A percentile compares a stretch with the other conserved stretches of the same genome.
Evolutionary conservation across 2,113 vertebrate genomes (phyloP).

Genomic region (Pipra filicauda): DNA sequence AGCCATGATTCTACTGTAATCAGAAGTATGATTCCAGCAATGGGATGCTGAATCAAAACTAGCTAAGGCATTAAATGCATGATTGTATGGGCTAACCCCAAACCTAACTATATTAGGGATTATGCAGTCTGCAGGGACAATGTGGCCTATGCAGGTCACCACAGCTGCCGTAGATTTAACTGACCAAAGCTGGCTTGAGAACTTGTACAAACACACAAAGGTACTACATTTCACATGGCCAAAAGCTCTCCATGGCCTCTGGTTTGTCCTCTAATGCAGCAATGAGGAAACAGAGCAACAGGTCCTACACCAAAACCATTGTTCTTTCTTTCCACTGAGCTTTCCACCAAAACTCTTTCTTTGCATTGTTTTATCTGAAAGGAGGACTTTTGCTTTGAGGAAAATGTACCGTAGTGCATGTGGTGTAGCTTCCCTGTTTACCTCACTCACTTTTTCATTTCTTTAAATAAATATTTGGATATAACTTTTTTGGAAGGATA

Average conservation of each 20-base stretch:
- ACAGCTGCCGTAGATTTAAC: background rate
- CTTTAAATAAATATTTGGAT: slow-evolving; percentile 68
- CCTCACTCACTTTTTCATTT: slow-evolving; percentile 15
- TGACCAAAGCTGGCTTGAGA: background rate
- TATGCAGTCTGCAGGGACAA: background rate
- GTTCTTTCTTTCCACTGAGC: background rate
- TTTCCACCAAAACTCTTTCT: background rate
- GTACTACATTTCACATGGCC: background rate
- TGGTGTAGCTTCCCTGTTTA: slow-evolving; percentile 3
- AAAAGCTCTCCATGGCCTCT: background rate
- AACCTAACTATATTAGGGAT: background rate
- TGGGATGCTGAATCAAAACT: background rate
- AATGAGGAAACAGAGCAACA: background rate
- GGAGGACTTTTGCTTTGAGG: background rate
- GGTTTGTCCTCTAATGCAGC: background rate
- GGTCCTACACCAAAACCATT: background rate
- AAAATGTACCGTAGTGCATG: background rate
- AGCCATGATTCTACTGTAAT: background rate
- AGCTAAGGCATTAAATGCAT: background rate
- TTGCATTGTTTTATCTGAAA: background rate
- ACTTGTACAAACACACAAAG: background rate
- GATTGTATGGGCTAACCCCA: no score
- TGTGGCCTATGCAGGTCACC: background rate
- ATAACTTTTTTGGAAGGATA: slow-evolving; percentile 60
- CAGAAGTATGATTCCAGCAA: background rate